A percentile compares a stretch with the other conserved stretches of the same genome.
Evolutionary conservation across 2,797 vertebrate genomes (phyloP).

Genomic region (Pelobates cultripes): DNA sequence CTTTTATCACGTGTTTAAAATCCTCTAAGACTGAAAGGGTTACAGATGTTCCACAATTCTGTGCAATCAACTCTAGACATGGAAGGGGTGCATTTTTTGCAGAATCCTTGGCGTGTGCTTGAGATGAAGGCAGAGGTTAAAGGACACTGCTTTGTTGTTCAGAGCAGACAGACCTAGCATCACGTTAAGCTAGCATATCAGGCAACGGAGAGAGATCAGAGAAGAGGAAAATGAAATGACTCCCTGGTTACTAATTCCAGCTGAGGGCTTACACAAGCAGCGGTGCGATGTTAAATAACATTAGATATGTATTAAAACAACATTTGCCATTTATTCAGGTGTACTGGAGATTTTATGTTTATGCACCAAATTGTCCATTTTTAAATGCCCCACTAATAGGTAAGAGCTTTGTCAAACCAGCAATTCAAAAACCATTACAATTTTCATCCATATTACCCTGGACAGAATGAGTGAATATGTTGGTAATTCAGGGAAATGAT

Average conservation of each 20-base stretch:
- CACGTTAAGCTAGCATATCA: conserved; percentile 21
- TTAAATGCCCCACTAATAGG: background rate
- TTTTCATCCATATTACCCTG: background rate
- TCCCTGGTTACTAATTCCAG: conserved; percentile 25
- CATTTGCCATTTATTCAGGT: background rate
- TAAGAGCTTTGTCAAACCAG: background rate
- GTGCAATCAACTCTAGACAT: too few species aligned
- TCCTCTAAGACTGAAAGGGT: background rate
- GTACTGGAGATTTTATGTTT: too few species aligned
- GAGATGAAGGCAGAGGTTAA: conserved; percentile 18
- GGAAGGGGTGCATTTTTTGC: background rate
- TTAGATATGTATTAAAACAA: background rate
- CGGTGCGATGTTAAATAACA: background rate
- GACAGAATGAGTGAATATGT: conserved; percentile 6
- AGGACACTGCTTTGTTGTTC: conserved; percentile 35
- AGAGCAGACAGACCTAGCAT: conserved; percentile 6
- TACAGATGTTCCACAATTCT: background rate
- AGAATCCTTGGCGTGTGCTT: conserved; percentile 2
- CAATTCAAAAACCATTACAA: background rate
- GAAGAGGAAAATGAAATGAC: conserved; percentile 27
- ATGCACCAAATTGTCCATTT: too few species aligned
- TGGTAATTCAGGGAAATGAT: background rate
- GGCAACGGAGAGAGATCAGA: conserved; percentile 21
- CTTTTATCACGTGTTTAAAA: background rate
- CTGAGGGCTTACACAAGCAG: conserved; percentile 16